Conservation (phyloP, 1,140 invertebrate genomes). For the Diachasma alloeum region DNA sequence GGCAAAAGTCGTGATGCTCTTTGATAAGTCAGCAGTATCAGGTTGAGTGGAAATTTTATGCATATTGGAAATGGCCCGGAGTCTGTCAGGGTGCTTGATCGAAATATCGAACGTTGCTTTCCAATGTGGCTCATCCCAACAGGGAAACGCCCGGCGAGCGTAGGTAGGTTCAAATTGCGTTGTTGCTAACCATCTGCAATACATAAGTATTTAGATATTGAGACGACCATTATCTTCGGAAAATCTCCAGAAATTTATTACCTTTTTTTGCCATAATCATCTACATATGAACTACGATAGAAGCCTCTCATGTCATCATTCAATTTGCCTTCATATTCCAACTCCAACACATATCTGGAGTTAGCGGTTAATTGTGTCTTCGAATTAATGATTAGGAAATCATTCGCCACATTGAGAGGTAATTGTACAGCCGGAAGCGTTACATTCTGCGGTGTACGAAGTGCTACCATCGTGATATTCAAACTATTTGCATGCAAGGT, state of each 20-base stretch:
- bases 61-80: constrained; percentile 76
- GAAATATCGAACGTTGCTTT: constrained; percentile 67
- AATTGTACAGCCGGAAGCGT: too few species aligned
- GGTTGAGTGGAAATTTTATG: constrained; percentile 52
- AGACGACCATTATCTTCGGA: neutral
- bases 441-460: neutral
- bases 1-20: constrained; percentile 26
- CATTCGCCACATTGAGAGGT: neutral
- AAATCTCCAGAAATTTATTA: constrained; percentile 28
- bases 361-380: accelerated
- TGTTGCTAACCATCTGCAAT: constrained; percentile 57
- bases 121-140: constrained; percentile 76
- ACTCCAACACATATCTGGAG: constrained; percentile 1
- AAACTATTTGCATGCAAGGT: constrained; percentile 40
- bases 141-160: constrained; percentile 76
- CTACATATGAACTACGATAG: constrained; percentile 37
- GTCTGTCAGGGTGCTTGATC: constrained; percentile 57
- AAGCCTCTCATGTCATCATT: constrained; percentile 37
- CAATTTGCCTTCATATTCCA: constrained; percentile 30
- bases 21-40: neutral
- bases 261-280: constrained; percentile 11
- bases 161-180: constrained; percentile 77
- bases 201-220: neutral
- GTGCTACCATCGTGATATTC: neutral
- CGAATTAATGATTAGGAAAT: constrained; percentile 7